These are phyloP conservation scores for Atherinosoma microstoma DNA, from an alignment of 2,797 vertebrate genomes.

Conservation along the genomic window DNA sequence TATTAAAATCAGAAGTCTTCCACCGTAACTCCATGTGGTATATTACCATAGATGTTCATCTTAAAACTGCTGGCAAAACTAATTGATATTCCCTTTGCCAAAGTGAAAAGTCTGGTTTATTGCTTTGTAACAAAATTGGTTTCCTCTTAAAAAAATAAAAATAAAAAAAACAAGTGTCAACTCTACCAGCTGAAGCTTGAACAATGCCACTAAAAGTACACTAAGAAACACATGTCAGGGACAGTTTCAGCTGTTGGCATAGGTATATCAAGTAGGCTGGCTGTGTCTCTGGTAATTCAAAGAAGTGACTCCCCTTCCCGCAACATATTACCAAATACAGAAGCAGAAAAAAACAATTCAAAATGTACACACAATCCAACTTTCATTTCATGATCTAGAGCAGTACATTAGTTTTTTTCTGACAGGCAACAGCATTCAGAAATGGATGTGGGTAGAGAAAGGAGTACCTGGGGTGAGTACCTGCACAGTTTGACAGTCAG, in stretches of 20 bases:
- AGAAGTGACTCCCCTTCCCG: conserved; percentile 21
- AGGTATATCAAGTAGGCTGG: conserved; percentile 64
- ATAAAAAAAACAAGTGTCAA: too few relatives aligned
- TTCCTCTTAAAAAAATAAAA: background rate
- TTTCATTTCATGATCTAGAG: conserved; percentile 65
- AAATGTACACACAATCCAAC: conserved; percentile 57
- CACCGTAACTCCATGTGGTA: conserved; percentile 5
- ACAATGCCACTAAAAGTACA: conserved; percentile 1
- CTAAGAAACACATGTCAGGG: conserved; percentile 1
- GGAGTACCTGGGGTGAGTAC: conserved; percentile 99
- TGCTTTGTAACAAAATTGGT: background rate
- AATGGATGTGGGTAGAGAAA: conserved; percentile 99
- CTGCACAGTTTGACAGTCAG: conserved; percentile 99
- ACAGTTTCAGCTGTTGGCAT: conserved; percentile 49
- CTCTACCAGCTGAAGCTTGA: background rate
- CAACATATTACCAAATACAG: conserved; percentile 47
- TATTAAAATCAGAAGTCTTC: conserved; percentile 5
- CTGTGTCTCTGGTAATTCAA: conserved; percentile 46
- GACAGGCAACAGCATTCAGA: conserved; percentile 99
- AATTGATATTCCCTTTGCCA: conserved; percentile 68
- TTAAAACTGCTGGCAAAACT: conserved; percentile 38
- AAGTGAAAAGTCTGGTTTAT: conserved; percentile 21
- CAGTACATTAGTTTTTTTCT: conserved; percentile 64
- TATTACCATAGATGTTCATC: conserved; percentile 20
- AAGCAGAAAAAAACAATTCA: conserved; percentile 46